phyloP scores from a whole-genome alignment of 2,797 vertebrate species.

The Acanthurus tractus region DNA sequence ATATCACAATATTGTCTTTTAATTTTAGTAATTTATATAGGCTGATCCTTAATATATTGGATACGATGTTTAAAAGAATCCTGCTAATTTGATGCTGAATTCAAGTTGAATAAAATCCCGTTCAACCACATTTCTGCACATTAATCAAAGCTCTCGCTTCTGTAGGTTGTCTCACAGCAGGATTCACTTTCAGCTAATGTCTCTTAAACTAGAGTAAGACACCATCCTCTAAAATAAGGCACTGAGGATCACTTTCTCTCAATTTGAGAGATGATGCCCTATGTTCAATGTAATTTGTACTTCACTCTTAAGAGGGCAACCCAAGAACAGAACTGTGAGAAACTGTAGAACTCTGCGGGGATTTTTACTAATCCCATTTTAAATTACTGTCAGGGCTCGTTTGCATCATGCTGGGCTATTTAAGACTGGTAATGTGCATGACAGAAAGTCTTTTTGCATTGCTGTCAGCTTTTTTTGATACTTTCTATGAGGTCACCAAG shows the following conservation, averaged over 20 bases:
- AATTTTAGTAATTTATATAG: neutral
- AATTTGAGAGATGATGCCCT: slow-evolving; percentile 22
- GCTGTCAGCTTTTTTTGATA: neutral
- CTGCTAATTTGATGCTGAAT: slow-evolving; percentile 7
- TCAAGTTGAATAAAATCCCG: neutral
- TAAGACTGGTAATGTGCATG: neutral
- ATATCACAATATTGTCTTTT: neutral
- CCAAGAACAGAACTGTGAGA: slow-evolving; percentile 35
- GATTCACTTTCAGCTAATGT: slow-evolving; percentile 29
- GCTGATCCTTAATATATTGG: neutral
- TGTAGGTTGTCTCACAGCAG: neutral
- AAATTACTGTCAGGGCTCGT: slow-evolving; percentile 42
- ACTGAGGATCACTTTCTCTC: slow-evolving; percentile 12
- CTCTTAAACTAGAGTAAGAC: slow-evolving; percentile 26
- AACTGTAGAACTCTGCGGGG: slow-evolving; percentile 46
- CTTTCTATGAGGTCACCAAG: neutral
- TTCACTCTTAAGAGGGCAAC: slow-evolving; percentile 8
- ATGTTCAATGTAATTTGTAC: slow-evolving; percentile 24
- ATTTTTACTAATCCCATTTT: slow-evolving; percentile 33
- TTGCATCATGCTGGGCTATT: slow-evolving; percentile 31
- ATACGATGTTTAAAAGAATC: neutral
- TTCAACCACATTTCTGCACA: neutral
- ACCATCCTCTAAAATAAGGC: slow-evolving; percentile 10
- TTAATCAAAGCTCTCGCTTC: neutral
- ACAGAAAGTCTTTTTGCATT: neutral